A percentile compares a stretch with the other conserved stretches of the same genome.
These are phyloP conservation scores for Myanophis thanlyinensis DNA, from an alignment of 2,113 vertebrate genomes.

Conservation along the genomic window DNA sequence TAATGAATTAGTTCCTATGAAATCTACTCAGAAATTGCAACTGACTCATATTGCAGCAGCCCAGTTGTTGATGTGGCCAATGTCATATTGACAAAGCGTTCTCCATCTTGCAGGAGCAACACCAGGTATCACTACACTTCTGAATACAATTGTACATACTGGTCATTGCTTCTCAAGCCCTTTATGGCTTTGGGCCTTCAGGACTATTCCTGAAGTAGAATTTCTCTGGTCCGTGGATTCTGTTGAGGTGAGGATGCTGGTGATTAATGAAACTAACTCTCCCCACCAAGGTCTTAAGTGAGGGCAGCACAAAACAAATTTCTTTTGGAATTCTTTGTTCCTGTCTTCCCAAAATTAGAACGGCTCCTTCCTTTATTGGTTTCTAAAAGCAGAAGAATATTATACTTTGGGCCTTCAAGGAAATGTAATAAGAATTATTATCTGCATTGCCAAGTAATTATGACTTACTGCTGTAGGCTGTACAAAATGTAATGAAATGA, in stretches of 20 bases:
- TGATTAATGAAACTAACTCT: background rate
- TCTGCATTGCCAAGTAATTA: background rate
- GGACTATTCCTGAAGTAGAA: background rate
- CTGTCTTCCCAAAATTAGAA: background rate
- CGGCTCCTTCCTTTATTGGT: background rate
- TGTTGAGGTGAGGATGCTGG: background rate
- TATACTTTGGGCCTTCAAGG: background rate
- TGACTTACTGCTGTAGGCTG: background rate
- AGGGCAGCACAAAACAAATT: background rate
- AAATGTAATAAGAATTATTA: background rate
- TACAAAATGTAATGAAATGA: background rate
- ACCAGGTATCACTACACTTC: background rate
- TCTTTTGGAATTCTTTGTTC: background rate
- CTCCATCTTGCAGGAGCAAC: background rate
- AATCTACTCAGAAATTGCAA: background rate
- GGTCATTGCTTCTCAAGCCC: background rate
- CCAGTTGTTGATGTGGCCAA: background rate
- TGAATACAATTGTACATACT: background rate
- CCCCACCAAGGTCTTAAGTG: background rate
- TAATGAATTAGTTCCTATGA: background rate
- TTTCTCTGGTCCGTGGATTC: background rate
- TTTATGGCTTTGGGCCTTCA: background rate
- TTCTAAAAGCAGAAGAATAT: background rate
- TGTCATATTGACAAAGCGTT: background rate
- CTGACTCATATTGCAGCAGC: background rate